Percentiles rank a stretch among this genome's conserved stretches.
phyloP scores from a whole-genome alignment of 2,797 vertebrate genomes.

The Botia almorhae region DNA sequence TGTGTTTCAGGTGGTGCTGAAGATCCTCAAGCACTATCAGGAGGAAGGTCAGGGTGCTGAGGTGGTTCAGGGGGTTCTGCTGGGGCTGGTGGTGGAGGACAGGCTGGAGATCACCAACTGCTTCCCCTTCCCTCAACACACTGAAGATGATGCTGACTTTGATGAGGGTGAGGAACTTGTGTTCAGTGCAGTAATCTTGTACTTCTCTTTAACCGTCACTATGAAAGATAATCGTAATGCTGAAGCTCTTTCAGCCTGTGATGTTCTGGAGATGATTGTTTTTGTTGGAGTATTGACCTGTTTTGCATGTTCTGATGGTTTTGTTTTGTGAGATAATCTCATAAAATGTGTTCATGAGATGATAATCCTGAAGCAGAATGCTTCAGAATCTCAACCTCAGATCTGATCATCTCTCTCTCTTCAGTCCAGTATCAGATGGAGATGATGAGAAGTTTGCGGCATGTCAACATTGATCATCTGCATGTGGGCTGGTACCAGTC shows the following conservation, averaged over 20 bases:
- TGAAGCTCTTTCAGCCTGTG: no score
- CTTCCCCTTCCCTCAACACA: conserved; percentile 97
- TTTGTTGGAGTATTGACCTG: no score
- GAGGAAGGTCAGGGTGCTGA: conserved; percentile 97
- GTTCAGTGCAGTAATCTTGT: no score
- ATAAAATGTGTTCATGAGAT: neutral
- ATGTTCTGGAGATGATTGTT: no score
- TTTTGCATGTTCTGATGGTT: no score
- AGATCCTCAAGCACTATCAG: conserved; percentile 99
- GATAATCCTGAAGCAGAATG: neutral
- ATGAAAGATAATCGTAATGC: no score
- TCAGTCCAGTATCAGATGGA: conserved; percentile 99
- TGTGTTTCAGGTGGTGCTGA: conserved; percentile 91
- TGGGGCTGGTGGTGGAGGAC: conserved; percentile 96
- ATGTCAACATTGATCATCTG: conserved; percentile 98
- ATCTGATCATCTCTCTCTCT: neutral
- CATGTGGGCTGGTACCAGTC: conserved; percentile 99
- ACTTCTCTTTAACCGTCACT: no score
- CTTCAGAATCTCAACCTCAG: neutral
- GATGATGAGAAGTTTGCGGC: conserved; percentile 98
- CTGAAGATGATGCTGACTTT: conserved; percentile 95
- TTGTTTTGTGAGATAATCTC: neutral
- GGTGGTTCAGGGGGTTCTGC: conserved; percentile 95
- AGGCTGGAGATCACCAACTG: conserved; percentile 98
- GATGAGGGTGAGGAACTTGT: conserved; percentile 87